Percentiles rank a stretch among this genome's conserved stretches.
Evolutionary conservation across 2,888 invertebrate genomes (phyloP).

Genomic region (Drosophila picticornis): DNA sequence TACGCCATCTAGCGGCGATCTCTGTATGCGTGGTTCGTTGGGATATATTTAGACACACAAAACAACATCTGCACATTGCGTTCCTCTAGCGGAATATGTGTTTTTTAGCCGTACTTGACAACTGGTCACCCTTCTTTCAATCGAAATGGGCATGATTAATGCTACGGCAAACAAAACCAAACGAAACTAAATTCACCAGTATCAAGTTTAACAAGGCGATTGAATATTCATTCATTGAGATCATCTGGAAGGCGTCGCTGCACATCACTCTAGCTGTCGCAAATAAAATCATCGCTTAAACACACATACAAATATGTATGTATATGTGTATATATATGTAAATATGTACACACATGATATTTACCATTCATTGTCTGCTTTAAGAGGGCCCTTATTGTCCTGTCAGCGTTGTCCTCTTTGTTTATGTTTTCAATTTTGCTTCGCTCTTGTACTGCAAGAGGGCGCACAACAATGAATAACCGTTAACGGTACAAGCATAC

Average conservation of each 20-base stretch:
- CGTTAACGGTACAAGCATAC: slow-evolving; percentile 14
- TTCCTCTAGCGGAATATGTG: not conserved
- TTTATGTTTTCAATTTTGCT: slow-evolving; percentile 33
- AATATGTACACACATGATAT: slow-evolving; percentile 1
- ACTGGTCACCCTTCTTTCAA: slow-evolving; percentile 10
- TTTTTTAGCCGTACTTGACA: slow-evolving; percentile 1
- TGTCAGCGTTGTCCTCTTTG: slow-evolving; percentile 38
- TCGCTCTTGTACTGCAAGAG: slow-evolving; percentile 7
- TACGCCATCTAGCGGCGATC: slow-evolving; percentile 4
- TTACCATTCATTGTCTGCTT: slow-evolving; percentile 8
- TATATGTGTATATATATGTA: not conserved
- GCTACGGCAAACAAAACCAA: not conserved
- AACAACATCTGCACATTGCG: slow-evolving; percentile 32
- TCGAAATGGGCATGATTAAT: slow-evolving; percentile 22
- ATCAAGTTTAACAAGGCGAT: slow-evolving; percentile 31
- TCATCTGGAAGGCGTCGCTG: slow-evolving; percentile 40
- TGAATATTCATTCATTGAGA: slow-evolving; percentile 45
- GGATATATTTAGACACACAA: slow-evolving; percentile 36
- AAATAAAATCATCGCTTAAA: slow-evolving; percentile 13
- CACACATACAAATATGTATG: not conserved
- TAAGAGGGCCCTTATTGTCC: slow-evolving; percentile 48
- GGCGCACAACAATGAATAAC: slow-evolving; percentile 6
- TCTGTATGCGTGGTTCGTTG: slow-evolving; percentile 6
- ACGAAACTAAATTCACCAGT: slow-evolving; percentile 14
- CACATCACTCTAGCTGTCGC: slow-evolving; percentile 49